These are phyloP conservation scores for Sphaeramia orbicularis DNA, from an alignment of 2,797 vertebrate species.

Conservation along the genomic window DNA sequence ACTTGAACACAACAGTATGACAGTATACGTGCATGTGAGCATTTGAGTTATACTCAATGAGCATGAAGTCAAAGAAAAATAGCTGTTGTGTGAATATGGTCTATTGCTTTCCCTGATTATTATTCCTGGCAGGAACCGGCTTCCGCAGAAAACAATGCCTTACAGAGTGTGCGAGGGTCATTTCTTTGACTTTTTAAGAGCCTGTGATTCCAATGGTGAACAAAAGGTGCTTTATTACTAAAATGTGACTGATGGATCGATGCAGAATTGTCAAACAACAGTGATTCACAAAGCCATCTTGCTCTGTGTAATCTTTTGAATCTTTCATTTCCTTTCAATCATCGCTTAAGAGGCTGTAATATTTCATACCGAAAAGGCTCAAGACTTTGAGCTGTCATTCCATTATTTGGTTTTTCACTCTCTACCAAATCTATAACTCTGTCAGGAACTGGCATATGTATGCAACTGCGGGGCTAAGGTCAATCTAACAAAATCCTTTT, in stretches of 20 bases:
- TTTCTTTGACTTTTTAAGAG: not conserved
- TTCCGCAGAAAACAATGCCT: not conserved
- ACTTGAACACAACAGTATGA: too few relatives aligned
- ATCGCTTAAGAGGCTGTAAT: slow-evolving; percentile 36
- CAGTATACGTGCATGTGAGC: too few relatives aligned
- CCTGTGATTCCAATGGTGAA: slow-evolving; percentile 14
- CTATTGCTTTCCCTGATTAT: not conserved
- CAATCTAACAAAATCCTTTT: slow-evolving; percentile 71
- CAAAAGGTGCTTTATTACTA: slow-evolving; percentile 27
- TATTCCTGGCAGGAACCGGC: not conserved
- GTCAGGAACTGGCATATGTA: slow-evolving; percentile 58
- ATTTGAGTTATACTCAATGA: too few relatives aligned
- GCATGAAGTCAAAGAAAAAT: too few relatives aligned
- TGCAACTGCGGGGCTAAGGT: slow-evolving; percentile 47
- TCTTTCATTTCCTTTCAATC: slow-evolving; percentile 42
- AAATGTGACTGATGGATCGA: slow-evolving; percentile 43
- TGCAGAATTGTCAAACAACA: slow-evolving; percentile 54
- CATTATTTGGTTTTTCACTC: slow-evolving; percentile 22
- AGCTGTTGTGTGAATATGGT: not conserved
- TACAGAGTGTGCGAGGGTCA: not conserved
- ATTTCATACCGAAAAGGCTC: slow-evolving; percentile 39
- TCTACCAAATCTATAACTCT: slow-evolving; percentile 61
- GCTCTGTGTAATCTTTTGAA: slow-evolving; percentile 47
- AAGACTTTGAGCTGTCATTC: slow-evolving; percentile 49
- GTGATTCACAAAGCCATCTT: slow-evolving; percentile 42